Base-by-base conservation (phyloP, 1,140 invertebrate genomes). In the Trinorchestia longiramus region DNA sequence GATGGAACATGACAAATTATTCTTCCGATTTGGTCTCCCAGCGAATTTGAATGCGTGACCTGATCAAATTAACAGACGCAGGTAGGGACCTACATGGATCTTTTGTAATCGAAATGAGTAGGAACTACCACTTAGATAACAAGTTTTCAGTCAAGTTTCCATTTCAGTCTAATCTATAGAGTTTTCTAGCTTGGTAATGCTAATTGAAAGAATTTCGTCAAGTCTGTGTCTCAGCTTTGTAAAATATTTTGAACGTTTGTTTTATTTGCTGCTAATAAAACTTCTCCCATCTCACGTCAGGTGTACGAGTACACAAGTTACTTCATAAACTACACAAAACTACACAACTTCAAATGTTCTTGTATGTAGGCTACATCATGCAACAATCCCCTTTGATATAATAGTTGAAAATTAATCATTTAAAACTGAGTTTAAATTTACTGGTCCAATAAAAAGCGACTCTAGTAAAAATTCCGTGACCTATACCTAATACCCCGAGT, bases 1-100 rank as follows among this genome's bases (percentile, higher is more conserved):
- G 43, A 90, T 90, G 43, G 43, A 90, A 90, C 28, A 41, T 90
- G 88, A 90, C 41, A 90, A 90, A 90, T 90, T 41, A 90, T 77
- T 77, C 36, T 36, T 36, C 28, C 62, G 28, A 77, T 77, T 77
- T 77, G 1, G 62, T 77, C 62, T 77, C 62, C 62, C 1, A 11
- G 62, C 36, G 62, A 28, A 77, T 77, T 77, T 77, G 62, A 53
- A 77, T 77, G 62, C 62, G 62, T 77, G 62, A 77, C 62, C 62
- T 11, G 1, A 19, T 36, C 15, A 77, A 77, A 23, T 77, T 1
- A 36, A 53, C 47, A 3, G 62, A 28, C 62, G 11, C 36, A 77
- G 36, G 15, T 23, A 36, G 62, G 28, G 15, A 23, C 15, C 28
- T 28, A 36, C 28, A 23, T 77, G 11, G 28, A 11, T 77, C 15